These are phyloP conservation scores for Leptonema lineaticorne DNA, from an alignment of 1,140 invertebrate species.

Conservation along the genomic window DNA sequence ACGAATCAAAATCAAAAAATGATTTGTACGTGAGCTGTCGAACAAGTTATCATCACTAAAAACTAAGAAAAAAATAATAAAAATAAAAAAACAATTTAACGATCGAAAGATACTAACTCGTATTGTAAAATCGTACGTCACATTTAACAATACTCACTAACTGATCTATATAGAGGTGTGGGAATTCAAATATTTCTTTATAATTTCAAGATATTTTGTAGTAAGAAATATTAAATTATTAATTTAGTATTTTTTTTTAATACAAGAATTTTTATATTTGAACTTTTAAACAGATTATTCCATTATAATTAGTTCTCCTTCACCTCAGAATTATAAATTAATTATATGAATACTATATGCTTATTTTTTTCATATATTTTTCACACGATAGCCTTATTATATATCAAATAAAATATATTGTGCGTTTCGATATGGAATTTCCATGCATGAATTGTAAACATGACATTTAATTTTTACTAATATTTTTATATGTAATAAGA, in stretches of 20 bases:
- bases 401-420: not conserved
- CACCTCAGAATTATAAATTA: no score
- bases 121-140: not conserved
- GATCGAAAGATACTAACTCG: not conserved
- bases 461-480: not conserved
- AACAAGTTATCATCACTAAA: no score
- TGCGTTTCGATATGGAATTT: not conserved
- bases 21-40: conserved; percentile 12
- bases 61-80: not conserved
- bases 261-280: no score
- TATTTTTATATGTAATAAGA: not conserved
- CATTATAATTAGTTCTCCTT: no score
- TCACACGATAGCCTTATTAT: not conserved
- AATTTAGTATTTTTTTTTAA: no score
- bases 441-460: not conserved
- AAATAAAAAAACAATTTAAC: not conserved
- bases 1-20: conserved; percentile 13
- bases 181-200: not conserved
- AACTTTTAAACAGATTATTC: no score
- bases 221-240: no score
- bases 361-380: no score
- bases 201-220: no score
- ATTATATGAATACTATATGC: no score
- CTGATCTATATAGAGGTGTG: not conserved
- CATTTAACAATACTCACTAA: not conserved